Evolutionary conservation across 2,113 vertebrate genomes (phyloP).

Genomic region (Oncorhynchus tshawytscha): DNA sequence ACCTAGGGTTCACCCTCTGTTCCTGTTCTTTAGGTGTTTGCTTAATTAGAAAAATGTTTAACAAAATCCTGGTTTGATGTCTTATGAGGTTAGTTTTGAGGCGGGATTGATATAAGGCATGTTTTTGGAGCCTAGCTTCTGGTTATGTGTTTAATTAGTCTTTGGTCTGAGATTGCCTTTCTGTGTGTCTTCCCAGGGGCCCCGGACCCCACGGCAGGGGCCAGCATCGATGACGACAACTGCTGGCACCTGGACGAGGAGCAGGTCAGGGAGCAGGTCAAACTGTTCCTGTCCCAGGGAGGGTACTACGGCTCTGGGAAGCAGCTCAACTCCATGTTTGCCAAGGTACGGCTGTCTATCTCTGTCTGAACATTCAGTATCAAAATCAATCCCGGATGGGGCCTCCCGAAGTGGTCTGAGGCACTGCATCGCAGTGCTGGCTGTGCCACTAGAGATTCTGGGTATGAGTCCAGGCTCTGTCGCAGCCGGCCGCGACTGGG

Average conservation of each 20-base stretch:
- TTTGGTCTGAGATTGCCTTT: background rate
- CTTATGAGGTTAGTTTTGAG: background rate
- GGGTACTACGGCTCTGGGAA: conserved; percentile 98
- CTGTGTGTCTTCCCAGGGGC: conserved; percentile 75
- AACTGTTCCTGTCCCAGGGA: conserved; percentile 96
- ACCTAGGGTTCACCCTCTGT: background rate
- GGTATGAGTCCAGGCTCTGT: too few relatives aligned
- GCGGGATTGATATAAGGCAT: too few relatives aligned
- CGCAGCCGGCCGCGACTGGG: too few relatives aligned
- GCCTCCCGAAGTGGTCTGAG: too few relatives aligned
- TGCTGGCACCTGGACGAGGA: conserved; percentile 99
- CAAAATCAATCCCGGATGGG: too few relatives aligned
- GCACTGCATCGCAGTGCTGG: too few relatives aligned
- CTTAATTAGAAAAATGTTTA: background rate
- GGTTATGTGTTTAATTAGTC: background rate
- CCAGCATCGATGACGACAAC: conserved; percentile 96
- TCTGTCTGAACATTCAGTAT: too few relatives aligned
- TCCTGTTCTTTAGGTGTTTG: background rate
- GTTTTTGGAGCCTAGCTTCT: too few relatives aligned
- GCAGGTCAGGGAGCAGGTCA: conserved; percentile 97
- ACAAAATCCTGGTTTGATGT: background rate
- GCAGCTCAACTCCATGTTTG: conserved; percentile 99
- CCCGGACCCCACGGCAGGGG: conserved; percentile 95
- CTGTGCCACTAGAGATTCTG: too few relatives aligned
- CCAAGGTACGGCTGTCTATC: conserved; percentile 79